Conservation (phyloP, 2,113 vertebrate genomes). For the Tursiops truncatus region DNA sequence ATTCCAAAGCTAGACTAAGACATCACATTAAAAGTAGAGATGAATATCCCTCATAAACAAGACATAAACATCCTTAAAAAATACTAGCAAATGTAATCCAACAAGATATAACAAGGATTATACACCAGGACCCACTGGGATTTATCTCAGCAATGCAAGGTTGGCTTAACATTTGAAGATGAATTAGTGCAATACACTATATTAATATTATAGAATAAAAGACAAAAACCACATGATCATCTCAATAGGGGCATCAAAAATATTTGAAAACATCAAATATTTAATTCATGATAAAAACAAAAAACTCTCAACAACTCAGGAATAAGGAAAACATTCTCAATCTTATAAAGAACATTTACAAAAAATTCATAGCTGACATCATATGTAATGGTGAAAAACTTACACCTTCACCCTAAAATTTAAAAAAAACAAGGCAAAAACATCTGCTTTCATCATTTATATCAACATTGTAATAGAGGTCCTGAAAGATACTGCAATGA, state of each 20-base stretch:
- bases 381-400: not conserved
- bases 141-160: not conserved
- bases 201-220: not conserved
- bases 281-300: not conserved
- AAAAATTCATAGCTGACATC: not conserved
- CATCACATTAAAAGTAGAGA: not conserved
- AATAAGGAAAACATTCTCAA: not conserved
- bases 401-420: not conserved
- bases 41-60: not conserved
- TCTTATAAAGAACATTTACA: not conserved
- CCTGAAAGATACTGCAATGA: not conserved
- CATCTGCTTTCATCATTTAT: not conserved
- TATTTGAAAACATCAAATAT: not conserved
- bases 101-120: not conserved
- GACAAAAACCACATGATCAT: not conserved
- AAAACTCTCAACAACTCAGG: not conserved
- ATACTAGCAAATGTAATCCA: not conserved
- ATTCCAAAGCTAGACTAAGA: slow-evolving; percentile 16
- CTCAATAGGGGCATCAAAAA: not conserved
- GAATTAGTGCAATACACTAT: not conserved
- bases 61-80: not conserved
- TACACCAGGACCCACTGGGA: not conserved
- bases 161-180: not conserved
- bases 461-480: not conserved
- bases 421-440: not conserved